Conservation (phyloP, 2,888 invertebrate species). For the Pachliopta kotzebuea region DNA sequence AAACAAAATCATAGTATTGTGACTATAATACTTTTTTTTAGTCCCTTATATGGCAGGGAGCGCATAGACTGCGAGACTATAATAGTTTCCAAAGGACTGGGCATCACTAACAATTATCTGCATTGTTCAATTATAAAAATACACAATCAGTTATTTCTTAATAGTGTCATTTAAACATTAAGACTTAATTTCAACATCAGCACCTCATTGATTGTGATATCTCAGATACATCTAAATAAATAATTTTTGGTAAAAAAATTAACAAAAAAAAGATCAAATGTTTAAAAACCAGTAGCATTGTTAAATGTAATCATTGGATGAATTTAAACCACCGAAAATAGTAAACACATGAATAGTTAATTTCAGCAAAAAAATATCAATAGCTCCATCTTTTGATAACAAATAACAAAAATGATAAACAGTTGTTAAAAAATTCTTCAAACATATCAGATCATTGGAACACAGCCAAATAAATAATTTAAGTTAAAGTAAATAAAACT, state of each 20-base stretch:
- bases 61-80: too few relatives aligned
- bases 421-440: constrained; percentile 5
- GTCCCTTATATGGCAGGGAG: too few relatives aligned
- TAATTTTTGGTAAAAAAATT: too few relatives aligned
- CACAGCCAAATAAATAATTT: constrained; percentile 23
- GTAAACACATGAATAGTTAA: too few relatives aligned
- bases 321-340: too few relatives aligned
- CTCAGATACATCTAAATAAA: not conserved
- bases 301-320: too few relatives aligned
- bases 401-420: not conserved
- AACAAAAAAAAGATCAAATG: too few relatives aligned
- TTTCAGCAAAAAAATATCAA: not conserved
- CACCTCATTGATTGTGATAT: constrained; percentile 9
- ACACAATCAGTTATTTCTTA: not conserved
- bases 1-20: too few relatives aligned
- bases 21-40: too few relatives aligned
- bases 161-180: not conserved
- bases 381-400: constrained; percentile 13
- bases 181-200: constrained; percentile 7
- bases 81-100: not conserved
- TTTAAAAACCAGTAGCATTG: too few relatives aligned
- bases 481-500: constrained; percentile 49
- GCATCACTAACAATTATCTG: not conserved
- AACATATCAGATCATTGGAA: constrained; percentile 15
- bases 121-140: not conserved